Conservation (phyloP, 2,797 vertebrate species). For the Pangasius larnaudii region DNA sequence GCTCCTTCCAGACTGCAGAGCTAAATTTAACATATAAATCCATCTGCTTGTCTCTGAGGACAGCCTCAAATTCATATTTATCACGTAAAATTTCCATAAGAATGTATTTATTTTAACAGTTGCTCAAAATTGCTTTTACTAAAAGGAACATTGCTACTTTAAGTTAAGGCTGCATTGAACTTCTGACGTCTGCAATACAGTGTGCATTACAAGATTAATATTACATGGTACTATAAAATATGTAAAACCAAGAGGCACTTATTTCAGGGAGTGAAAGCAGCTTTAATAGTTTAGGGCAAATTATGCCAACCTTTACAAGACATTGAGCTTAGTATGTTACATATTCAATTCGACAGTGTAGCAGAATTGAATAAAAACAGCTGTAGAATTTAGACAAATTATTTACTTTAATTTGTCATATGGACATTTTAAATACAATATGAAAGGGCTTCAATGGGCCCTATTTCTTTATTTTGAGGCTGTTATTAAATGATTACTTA, state of each 20-base stretch:
- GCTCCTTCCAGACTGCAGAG: conserved; percentile 18
- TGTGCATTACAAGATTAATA: not conserved
- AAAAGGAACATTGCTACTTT: not conserved
- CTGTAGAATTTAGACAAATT: not conserved
- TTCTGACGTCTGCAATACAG: not conserved
- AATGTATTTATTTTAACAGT: conserved; percentile 16
- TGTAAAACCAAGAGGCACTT: not conserved
- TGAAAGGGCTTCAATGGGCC: not conserved
- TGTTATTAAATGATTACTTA: not conserved
- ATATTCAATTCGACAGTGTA: not conserved
- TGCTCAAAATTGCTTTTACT: not conserved
- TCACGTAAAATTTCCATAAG: conserved; percentile 6
- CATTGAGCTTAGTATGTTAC: not conserved
- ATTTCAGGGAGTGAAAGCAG: not conserved
- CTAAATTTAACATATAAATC: conserved; percentile 64
- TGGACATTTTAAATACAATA: not conserved
- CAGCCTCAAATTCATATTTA: conserved; percentile 21
- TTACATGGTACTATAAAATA: not conserved
- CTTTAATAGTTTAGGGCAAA: not conserved
- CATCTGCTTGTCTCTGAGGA: conserved; percentile 31
- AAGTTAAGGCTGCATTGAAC: not conserved
- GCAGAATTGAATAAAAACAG: not conserved
- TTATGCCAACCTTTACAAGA: not conserved
- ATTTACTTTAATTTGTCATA: not conserved
- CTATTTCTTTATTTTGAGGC: too few species aligned